Base-by-base conservation (phyloP, 2,888 invertebrate species). In the Meteorus colon region DNA sequence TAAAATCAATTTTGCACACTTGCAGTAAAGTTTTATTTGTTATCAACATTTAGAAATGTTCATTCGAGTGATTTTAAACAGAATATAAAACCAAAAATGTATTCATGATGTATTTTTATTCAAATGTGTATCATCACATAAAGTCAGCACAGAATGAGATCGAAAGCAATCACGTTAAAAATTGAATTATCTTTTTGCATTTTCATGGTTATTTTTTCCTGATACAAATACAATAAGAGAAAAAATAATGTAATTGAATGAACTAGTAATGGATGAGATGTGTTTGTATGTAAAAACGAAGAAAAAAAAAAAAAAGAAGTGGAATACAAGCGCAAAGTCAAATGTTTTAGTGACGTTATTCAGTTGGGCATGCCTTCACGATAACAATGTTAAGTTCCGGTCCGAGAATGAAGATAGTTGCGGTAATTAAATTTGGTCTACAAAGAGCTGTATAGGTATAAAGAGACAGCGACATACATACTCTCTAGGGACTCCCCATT, bases 361-460 rank as follows among this genome's bases (percentile, higher is more conserved):
- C 86, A 85, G 85, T 82, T 79, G 84, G 84, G 84, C 84, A 83
- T 86, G 86, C 85, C 75, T 85, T 84, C 83, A 85, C 85, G 84
- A 85, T 88, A 88, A 87, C 86, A 80, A 83, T 82, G 83, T 88
- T 88, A 87, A 80, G 82, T 72, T 76, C 62, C 71, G 74, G 75
- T 77, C 74, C 62, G 72, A 71, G 78, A 59, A 84, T 81, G 82
- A 84, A 84, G 85, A 85, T 84, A 83, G 84, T 81, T 79, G 81
- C 81, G 77, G 77, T 87, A 87, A 88, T 86, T 83, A 83, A 87
- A 87, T 88, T 86, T 84, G 84, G 84, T 85, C 84, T 84, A 86
- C 87, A 87, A 88, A 87, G 87, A 87, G 86, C 84, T 83, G 81
- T 41, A 55, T 69, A 70, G 76, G 12, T 51, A 71, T 66, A 34